Evolutionary conservation across 2,797 vertebrate genomes (phyloP).

Genomic region (Xerus rutilus): DNA sequence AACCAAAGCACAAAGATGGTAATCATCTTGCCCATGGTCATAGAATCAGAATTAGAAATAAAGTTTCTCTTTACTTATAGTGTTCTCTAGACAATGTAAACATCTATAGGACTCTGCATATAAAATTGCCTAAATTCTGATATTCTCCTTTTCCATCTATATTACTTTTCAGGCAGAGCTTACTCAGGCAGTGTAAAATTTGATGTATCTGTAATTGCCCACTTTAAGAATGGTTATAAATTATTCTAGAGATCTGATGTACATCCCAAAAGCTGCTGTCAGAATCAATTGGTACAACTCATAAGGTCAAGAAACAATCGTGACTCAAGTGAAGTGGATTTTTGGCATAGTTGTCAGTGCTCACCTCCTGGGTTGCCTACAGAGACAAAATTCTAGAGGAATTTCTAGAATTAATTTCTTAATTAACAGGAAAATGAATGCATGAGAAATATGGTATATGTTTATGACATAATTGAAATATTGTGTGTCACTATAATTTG

Average conservation of each 20-base stretch:
- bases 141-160: neutral
- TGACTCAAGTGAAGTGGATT: neutral
- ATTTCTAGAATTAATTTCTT: neutral
- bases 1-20: neutral
- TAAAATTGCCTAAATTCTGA: neutral
- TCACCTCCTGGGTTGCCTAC: neutral
- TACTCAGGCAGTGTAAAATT: neutral
- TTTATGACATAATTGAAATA: neutral
- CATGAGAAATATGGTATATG: neutral
- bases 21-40: neutral
- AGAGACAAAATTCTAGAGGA: neutral
- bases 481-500: neutral
- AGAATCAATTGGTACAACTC: neutral
- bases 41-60: neutral
- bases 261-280: slow-evolving; percentile 3
- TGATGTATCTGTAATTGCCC: neutral
- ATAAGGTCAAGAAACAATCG: neutral
- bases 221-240: neutral
- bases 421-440: neutral
- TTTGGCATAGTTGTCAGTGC: neutral
- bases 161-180: neutral
- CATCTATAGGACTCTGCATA: neutral
- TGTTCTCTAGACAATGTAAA: neutral
- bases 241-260: slow-evolving; percentile 27
- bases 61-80: neutral